Base-by-base conservation (phyloP, 2,113 vertebrate species). In the Jacana jacana region DNA sequence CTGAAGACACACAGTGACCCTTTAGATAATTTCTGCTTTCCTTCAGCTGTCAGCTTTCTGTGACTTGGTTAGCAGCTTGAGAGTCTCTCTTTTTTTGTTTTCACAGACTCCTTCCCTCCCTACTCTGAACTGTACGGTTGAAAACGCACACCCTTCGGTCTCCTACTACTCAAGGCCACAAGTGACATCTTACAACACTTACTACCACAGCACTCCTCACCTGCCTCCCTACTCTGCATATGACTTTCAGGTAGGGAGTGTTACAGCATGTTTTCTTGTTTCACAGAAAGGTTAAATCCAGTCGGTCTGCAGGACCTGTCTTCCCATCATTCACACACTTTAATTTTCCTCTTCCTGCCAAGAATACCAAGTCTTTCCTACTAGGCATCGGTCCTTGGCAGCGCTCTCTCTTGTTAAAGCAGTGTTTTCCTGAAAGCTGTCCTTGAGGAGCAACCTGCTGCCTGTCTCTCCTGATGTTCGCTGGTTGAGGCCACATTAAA, bases 151-250 rank as follows among this genome's bases (percentile, higher is more conserved):
- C 65, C 98, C 98, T 7, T 98, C 99, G 2, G 98, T 98, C 70
- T 98, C 97, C 57, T 98, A 98, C 65, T 98, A 98, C 71, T 98
- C 98, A 9, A 98, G 98, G 77, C 98, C 98, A 55, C 98, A 98
- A 58, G 97, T 98, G 96, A 97, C 98, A 17, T 98, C 99, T 16
- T 98, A 99, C 89, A 99, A 98, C 96, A 98, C 98, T 30, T 99
- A 98, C 88, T 99, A 98, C 97, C 99, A 99, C 97, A 98, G 98
- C 96, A 98, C 98, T 97, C 99, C 99, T 96, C 99, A 99, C 91
- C 98, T 99, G 96, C 99, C 99, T 64, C 99, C 99, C 11, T 99
- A 99, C 98, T 99, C 99, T 0, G 98, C 99, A 12, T 99, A 99
- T 4, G 99, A 99, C 98, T 98, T 99, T 89, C 99, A 99, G 99